phyloP scores from a whole-genome alignment of 2,797 vertebrate species.

The Mergus octosetaceus region DNA sequence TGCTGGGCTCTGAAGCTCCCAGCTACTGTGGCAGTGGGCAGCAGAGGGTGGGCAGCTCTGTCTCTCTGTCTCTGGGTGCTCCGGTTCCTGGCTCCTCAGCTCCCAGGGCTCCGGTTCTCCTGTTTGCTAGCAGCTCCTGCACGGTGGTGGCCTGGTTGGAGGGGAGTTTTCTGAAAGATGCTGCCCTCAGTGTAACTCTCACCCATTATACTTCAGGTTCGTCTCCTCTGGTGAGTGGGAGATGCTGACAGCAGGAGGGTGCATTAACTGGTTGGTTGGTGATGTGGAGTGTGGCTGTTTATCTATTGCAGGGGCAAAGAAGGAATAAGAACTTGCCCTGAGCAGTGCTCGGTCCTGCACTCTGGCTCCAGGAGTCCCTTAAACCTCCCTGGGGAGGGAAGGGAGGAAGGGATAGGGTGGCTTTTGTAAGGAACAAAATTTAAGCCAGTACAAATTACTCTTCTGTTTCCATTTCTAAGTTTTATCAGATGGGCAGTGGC shows the following conservation, averaged over 20 bases:
- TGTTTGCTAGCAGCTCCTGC: background rate
- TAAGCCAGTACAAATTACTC: background rate
- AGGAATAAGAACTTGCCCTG: background rate
- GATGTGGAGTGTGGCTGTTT: background rate
- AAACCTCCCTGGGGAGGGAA: background rate
- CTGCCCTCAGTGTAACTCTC: background rate
- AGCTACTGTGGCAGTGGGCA: background rate
- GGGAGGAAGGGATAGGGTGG: background rate
- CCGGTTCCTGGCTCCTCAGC: no score
- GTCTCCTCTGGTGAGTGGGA: background rate
- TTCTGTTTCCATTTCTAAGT: background rate
- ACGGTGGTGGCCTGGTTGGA: background rate
- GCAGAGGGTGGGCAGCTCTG: background rate
- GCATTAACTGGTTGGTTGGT: background rate
- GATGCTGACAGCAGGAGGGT: background rate
- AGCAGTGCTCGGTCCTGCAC: background rate
- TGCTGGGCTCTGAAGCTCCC: background rate
- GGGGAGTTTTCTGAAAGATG: background rate
- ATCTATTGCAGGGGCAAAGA: background rate
- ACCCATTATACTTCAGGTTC: background rate
- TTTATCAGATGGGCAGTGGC: background rate
- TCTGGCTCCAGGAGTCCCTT: background rate
- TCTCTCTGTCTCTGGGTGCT: no score
- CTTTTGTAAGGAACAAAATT: background rate
- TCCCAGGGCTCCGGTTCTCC: no score